Base-by-base conservation (phyloP, 2,888 invertebrate genomes). In the Lutraria lutraria region DNA sequence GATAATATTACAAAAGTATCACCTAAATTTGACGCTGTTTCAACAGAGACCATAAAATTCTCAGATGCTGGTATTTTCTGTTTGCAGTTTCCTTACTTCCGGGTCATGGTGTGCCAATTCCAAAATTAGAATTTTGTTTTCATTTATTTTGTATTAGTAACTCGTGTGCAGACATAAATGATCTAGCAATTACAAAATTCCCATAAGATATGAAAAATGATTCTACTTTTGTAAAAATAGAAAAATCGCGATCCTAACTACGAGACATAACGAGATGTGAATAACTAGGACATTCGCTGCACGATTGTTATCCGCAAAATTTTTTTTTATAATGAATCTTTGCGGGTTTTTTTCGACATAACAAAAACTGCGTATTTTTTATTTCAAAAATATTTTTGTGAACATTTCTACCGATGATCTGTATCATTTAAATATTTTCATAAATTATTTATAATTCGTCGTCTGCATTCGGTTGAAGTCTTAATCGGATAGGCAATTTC, bases 11-110 rank as follows among this genome's bases (percentile, higher is more conserved):
- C 19, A 8, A 76, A 76, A 25, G 34, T 76, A 31, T 76, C 34
- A 76, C 76, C 76, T 76, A 15, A 76, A 31, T 31, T 6, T 19
- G 34, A 0, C 29, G 56, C 29, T 54, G 53, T 54, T 13, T 54
- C 72, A 6, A 53, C 15, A 76, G 29, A 63, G 63, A 72, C 86
- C 43, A 87, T 52, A 72, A 88, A 68, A 72, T 43, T 76, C 43
- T 63, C 72, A 53, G 68, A 84, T 52, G 84, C 43, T 84, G 82
- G 43, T 63, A 63, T 53, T 86, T 76, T 86, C 85, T 72, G 60
- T 86, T 88, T 89, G 80, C 86, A 83, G 83, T 81, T 87, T 81
- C 68, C 90, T 87, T 92, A 92, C 92, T 93, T 93, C 93, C 93
- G 93, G 93, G 93, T 93, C 92, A 93, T 29, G 79, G 85, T 79